Base-by-base conservation (phyloP, 2,888 invertebrate species). In the Halictus quadricinctus region DNA sequence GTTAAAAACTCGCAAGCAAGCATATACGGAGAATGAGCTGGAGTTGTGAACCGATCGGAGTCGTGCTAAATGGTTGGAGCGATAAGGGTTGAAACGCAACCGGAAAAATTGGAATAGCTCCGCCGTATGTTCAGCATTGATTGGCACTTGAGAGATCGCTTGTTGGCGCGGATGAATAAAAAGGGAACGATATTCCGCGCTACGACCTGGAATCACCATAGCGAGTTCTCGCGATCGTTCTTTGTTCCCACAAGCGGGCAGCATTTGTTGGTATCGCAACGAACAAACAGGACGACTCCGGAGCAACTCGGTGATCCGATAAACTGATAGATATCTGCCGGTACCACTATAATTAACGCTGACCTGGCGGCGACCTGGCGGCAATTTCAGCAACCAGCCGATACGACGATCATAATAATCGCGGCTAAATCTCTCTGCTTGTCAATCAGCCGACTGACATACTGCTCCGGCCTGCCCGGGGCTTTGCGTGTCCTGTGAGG, bases 271-370 rank as follows among this genome's bases (percentile, higher is more conserved):
- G 72, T 15, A 82, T 83, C 83, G 83, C 69, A 48, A 36, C 50
- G 48, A 78, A 75, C 74, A 78, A 83, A 60, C 70, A 46, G 76
- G 73, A 81, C 81, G 84, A 87, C 88, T 84, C 73, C 72, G 70
- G 85, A 86, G 89, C 88, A 88, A 90, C 89, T 91, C 92, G 92
- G 89, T 93, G 93, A 94, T 93, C 91, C 92, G 93, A 93, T 93
- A 93, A 93, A 93, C 93, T 92, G 94, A 94, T 93, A 93, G 93
- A 93, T 93, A 93, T 94, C 93, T 91, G 76, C 81, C 90, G 89
- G 84, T 66, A 85, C 83, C 93, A 93, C 94, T 94, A 94, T 93
- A 94, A 94, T 94, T 94, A 94, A 93, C 92, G 91, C 90, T 93
- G 94, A 94, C 94, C 94, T 92, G 91, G 90, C 87, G 88, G 86